Percentiles rank a stretch among this genome's conserved stretches.
Evolutionary conservation across 2,113 vertebrate genomes (phyloP).

Genomic region (Cepphus grylle): DNA sequence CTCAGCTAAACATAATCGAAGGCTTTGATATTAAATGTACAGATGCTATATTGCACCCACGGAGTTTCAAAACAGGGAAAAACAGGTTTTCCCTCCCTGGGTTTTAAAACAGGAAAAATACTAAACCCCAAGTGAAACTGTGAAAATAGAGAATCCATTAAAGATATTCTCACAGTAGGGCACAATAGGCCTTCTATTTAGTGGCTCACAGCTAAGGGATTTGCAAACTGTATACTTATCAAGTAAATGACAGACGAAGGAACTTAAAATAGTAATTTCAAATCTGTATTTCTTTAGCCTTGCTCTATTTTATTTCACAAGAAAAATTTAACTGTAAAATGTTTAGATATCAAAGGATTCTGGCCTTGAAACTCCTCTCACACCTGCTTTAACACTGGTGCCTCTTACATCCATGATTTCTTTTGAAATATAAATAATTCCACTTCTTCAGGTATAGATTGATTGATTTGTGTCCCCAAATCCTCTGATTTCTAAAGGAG

Average conservation of each 20-base stretch:
- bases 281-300: constrained; percentile 2
- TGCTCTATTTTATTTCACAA: neutral
- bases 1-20: constrained; percentile 37
- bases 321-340: neutral
- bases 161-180: constrained; percentile 40
- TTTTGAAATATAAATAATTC: neutral
- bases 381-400: neutral
- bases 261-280: constrained; percentile 50
- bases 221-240: constrained; percentile 15
- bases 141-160: constrained; percentile 54
- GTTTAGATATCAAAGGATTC: neutral
- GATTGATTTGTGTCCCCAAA: neutral
- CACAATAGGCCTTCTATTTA: constrained; percentile 25
- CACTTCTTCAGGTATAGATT: neutral
- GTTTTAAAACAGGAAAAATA: constrained; percentile 25
- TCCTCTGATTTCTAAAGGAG: neutral
- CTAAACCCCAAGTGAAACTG: neutral
- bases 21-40: constrained; percentile 18
- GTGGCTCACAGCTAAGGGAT: neutral
- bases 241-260: constrained; percentile 22
- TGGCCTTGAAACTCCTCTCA: neutral
- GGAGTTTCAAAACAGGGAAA: constrained; percentile 28
- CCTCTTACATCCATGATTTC: neutral
- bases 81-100: neutral
- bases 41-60: constrained; percentile 12